These are phyloP conservation scores for Oenanthe oenanthe DNA, from an alignment of 2,113 vertebrate species.

Conservation along the genomic window DNA sequence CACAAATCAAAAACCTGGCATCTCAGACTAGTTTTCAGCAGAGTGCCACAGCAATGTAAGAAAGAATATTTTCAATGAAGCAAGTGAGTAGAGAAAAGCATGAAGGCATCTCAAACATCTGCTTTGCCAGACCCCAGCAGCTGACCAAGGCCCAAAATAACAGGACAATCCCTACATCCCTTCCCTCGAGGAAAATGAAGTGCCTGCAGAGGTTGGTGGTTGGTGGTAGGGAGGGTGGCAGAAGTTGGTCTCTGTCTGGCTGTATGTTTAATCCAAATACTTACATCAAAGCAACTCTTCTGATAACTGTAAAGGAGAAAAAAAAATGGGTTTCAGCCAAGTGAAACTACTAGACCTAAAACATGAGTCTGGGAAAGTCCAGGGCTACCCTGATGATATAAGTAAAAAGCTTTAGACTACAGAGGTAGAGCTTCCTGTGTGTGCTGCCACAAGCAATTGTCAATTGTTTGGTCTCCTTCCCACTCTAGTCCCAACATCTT, in stretches of 20 bases:
- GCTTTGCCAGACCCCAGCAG: not conserved
- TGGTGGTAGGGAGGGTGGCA: fast-evolving
- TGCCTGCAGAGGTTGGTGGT: not conserved
- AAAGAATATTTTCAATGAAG: not conserved
- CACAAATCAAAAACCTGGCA: not conserved
- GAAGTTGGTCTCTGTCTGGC: not conserved
- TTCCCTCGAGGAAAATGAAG: not conserved
- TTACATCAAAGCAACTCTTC: not conserved
- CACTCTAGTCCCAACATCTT: not conserved
- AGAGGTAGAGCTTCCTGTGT: not conserved
- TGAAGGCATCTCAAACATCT: slow-evolving; percentile 22
- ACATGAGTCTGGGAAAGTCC: not conserved
- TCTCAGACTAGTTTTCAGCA: not conserved
- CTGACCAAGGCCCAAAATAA: slow-evolving; percentile 13
- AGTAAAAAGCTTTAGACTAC: not conserved
- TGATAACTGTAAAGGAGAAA: not conserved
- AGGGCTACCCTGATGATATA: not conserved
- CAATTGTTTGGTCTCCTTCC: not conserved
- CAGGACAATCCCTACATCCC: not conserved
- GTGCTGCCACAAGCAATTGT: not conserved
- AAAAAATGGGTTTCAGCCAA: not conserved
- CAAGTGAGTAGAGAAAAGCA: not conserved
- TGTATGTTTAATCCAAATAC: not conserved
- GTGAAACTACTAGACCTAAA: not conserved
- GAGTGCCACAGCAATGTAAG: not conserved